phyloP scores from a whole-genome alignment of 2,113 vertebrate species.

The Rhinolophus sinicus region DNA sequence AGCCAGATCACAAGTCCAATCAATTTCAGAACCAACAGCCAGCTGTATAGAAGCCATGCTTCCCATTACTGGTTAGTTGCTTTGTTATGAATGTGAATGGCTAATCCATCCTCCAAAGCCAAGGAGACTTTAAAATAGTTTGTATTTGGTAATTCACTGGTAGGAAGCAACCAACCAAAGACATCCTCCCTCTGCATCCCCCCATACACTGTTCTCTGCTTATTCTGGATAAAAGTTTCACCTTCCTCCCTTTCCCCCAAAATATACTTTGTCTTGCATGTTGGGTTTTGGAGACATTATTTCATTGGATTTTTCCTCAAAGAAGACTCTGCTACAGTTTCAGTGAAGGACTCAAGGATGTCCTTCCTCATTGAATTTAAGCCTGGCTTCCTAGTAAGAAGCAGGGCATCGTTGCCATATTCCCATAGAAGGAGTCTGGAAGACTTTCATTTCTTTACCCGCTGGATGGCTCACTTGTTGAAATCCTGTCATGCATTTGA shows the following conservation, averaged over 20 bases:
- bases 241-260: background rate
- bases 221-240: background rate
- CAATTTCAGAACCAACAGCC: constrained; percentile 43
- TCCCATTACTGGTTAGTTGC: constrained; percentile 63
- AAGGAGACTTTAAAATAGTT: constrained; percentile 29
- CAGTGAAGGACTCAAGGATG: background rate
- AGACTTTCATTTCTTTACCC: background rate
- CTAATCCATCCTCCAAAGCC: constrained; percentile 7
- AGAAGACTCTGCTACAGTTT: background rate
- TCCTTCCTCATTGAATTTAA: background rate
- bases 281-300: background rate
- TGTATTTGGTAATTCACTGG: background rate
- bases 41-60: constrained; percentile 49
- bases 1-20: constrained; percentile 57
- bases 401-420: background rate
- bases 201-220: background rate
- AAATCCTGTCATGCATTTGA: background rate
- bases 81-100: constrained; percentile 21
- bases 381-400: background rate
- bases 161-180: background rate
- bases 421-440: background rate
- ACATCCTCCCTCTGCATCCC: fast-evolving
- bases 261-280: background rate
- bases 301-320: background rate
- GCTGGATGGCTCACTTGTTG: background rate